Evolutionary conservation across 2,797 vertebrate species (phyloP).

Genomic region (Myiothlypis chrysogaster): DNA sequence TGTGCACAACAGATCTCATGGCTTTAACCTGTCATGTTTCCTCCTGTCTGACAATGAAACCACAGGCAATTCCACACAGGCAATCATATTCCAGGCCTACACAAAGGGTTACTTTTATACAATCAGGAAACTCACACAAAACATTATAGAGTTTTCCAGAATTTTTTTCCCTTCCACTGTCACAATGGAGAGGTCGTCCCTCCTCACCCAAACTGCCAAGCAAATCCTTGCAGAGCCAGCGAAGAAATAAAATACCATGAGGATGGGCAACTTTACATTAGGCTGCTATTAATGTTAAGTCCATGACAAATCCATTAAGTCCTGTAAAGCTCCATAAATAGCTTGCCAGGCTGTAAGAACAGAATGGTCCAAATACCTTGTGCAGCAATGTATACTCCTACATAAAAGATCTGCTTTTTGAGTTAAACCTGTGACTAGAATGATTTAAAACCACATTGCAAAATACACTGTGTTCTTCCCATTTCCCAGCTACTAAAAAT

Average conservation of each 20-base stretch:
- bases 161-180: background rate
- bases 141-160: background rate
- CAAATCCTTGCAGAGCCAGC: background rate
- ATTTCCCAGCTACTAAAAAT: background rate
- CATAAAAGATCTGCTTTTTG: background rate
- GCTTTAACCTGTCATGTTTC: background rate
- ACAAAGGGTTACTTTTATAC: background rate
- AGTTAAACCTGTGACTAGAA: background rate
- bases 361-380: background rate
- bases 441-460: background rate
- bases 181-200: background rate
- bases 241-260: background rate
- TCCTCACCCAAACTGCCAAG: background rate
- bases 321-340: background rate
- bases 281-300: background rate
- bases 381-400: background rate
- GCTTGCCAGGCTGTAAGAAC: background rate
- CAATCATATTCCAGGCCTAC: background rate
- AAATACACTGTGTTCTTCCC: background rate
- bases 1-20: background rate
- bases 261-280: background rate
- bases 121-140: fast-evolving
- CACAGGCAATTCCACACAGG: fast-evolving
- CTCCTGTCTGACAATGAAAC: background rate
- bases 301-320: background rate